Evolutionary conservation across 2,797 vertebrate species (phyloP).

Genomic region (Calcarius lapponicus): DNA sequence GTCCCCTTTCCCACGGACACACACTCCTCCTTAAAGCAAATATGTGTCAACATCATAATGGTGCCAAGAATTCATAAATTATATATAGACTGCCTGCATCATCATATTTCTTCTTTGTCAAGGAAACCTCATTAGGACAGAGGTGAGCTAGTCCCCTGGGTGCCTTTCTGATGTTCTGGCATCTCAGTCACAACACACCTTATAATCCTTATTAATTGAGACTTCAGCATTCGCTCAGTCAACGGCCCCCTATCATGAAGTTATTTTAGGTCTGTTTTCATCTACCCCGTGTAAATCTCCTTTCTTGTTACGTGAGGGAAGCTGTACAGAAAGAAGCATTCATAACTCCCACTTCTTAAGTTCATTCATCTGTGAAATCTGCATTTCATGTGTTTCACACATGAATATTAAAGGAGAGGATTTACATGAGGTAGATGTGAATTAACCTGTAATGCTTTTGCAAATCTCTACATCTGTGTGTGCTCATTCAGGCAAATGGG

Average conservation of each 20-base stretch:
- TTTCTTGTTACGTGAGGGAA: background rate
- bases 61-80: constrained; percentile 31
- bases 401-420: background rate
- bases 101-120: background rate
- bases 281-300: background rate
- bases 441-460: constrained; percentile 4
- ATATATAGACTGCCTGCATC: background rate
- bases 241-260: background rate
- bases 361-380: constrained; percentile 5
- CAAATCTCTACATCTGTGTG: background rate
- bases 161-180: constrained; percentile 18
- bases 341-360: background rate
- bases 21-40: background rate
- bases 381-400: background rate
- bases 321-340: background rate
- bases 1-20: background rate
- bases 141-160: background rate
- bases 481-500: background rate
- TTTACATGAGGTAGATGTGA: background rate
- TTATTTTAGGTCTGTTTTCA: constrained; percentile 9
- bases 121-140: constrained; percentile 10
- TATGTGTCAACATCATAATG: background rate
- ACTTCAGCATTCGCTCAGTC: background rate
- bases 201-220: constrained; percentile 29
- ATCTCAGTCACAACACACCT: background rate